Evolutionary conservation across 2,797 vertebrate species (phyloP).

Genomic region (Myiotriccus ornatus): DNA sequence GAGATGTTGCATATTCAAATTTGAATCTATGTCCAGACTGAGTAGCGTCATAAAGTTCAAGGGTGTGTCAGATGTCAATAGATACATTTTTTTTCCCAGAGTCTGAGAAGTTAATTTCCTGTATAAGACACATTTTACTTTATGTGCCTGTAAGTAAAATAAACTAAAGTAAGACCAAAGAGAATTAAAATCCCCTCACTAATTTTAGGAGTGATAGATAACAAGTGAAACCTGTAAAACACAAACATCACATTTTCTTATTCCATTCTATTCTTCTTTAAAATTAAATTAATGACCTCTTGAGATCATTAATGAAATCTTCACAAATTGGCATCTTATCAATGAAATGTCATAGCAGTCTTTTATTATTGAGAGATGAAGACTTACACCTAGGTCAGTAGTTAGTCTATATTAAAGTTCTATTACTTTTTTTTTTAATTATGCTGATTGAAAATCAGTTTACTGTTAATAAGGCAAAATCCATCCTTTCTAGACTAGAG

Average conservation of each 20-base stretch:
- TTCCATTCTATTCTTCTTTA: background rate
- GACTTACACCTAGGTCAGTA: background rate
- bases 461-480: background rate
- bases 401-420: background rate
- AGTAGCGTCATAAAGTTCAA: background rate
- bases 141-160: background rate
- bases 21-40: background rate
- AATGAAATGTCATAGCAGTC: background rate
- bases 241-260: background rate
- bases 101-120: background rate
- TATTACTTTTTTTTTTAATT: background rate
- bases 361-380: background rate
- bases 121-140: background rate
- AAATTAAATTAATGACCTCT: background rate
- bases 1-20: background rate
- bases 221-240: background rate
- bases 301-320: background rate
- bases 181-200: background rate
- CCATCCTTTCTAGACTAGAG: background rate
- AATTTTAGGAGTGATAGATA: background rate
- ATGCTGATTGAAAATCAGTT: background rate
- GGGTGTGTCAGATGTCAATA: rapidly evolving
- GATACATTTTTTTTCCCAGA: background rate
- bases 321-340: background rate
- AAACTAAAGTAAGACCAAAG: background rate